Conservation (phyloP, 2,797 vertebrate genomes). For the Xenopus petersii region DNA sequence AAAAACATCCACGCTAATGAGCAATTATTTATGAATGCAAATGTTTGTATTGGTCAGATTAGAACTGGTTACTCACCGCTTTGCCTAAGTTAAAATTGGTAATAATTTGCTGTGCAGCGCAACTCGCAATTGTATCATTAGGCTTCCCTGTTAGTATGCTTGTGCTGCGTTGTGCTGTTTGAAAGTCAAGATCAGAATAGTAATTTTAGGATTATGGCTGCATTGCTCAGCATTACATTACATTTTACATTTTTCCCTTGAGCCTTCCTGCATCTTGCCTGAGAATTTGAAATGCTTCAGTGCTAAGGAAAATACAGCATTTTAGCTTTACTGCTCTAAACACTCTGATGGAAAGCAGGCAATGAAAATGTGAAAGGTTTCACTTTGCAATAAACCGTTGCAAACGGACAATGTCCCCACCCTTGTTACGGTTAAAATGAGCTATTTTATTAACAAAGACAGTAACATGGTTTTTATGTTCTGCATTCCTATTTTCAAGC, state of each 20-base stretch:
- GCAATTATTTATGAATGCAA: background rate
- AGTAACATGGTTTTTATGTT: too few relatives aligned
- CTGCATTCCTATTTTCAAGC: too few relatives aligned
- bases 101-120: constrained; percentile 29
- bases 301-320: constrained; percentile 19
- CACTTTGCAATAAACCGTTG: constrained; percentile 11
- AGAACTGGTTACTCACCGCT: background rate
- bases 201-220: constrained; percentile 40
- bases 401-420: background rate
- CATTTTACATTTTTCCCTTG: constrained; percentile 33
- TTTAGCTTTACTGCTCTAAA: constrained; percentile 39
- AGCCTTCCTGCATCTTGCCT: constrained; percentile 34
- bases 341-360: constrained; percentile 22
- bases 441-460: background rate
- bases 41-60: background rate
- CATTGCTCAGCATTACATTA: constrained; percentile 32
- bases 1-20: background rate
- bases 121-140: constrained; percentile 36
- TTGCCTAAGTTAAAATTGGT: constrained; percentile 15
- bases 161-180: constrained; percentile 27
- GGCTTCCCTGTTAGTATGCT: constrained; percentile 20
- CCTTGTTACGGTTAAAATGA: background rate
- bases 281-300: constrained; percentile 19
- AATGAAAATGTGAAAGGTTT: constrained; percentile 19
- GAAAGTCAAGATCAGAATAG: constrained; percentile 41